phyloP scores from a whole-genome alignment of 2,888 invertebrate species.

The Rapana venosa region DNA sequence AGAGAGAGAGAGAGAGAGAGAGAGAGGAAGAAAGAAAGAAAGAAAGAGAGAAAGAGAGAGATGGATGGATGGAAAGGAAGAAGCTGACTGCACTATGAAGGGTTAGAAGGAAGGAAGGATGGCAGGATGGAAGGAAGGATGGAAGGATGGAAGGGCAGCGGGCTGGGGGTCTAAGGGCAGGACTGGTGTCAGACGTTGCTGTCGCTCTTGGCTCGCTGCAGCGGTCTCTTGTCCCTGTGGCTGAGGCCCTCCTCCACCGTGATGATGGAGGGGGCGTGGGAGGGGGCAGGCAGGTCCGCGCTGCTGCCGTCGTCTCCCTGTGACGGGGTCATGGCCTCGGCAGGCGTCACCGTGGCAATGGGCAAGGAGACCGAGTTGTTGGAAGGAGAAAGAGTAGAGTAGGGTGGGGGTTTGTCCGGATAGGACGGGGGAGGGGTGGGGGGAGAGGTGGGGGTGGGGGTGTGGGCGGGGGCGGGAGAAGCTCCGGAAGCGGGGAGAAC shows the following conservation, averaged over 20 bases:
- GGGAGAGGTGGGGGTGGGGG: background rate
- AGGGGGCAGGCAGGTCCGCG: conserved; percentile 36
- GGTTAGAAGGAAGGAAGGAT: background rate
- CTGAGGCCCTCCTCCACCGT: conserved; percentile 21
- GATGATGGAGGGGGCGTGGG: conserved; percentile 23
- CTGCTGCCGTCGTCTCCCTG: background rate
- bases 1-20: conserved; percentile 7
- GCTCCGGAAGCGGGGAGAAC: background rate
- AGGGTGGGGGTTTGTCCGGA: background rate
- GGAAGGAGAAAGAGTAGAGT: background rate
- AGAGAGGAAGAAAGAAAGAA: background rate
- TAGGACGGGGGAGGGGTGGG: background rate
- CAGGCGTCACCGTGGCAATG: background rate
- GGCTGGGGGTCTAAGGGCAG: background rate
- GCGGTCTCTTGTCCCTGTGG: conserved; percentile 24
- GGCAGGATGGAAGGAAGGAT: background rate
- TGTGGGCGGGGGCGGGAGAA: background rate
- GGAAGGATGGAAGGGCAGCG: background rate
- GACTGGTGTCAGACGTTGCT: conserved; percentile 34
- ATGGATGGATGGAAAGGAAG: background rate
- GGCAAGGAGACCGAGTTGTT: background rate
- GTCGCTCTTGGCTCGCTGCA: conserved; percentile 28
- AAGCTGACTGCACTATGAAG: background rate
- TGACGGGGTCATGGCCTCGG: background rate
- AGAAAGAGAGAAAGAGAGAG: background rate